These are phyloP conservation scores for Zapornia atra DNA, from an alignment of 2,113 vertebrate genomes.

Conservation along the genomic window DNA sequence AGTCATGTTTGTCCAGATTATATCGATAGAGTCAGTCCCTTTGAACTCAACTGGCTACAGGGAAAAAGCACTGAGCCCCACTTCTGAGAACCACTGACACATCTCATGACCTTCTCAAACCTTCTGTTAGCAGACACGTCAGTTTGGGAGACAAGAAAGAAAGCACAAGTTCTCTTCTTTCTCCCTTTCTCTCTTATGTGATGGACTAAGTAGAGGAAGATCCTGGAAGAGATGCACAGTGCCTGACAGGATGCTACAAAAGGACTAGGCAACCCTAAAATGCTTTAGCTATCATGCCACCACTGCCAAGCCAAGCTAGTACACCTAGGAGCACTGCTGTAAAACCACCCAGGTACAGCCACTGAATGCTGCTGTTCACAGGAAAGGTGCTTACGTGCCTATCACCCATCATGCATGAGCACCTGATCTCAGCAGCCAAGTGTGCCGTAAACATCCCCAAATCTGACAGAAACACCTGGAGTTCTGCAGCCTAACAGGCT, in stretches of 20 bases:
- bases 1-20: neutral
- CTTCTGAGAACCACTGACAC: neutral
- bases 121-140: neutral
- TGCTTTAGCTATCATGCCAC: neutral
- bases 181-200: neutral
- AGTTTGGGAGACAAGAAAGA: neutral
- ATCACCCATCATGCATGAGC: rapidly evolving
- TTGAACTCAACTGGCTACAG: neutral
- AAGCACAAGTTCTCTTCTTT: neutral
- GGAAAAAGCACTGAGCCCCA: neutral
- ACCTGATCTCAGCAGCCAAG: neutral
- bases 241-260: neutral
- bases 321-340: neutral
- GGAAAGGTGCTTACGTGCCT: neutral
- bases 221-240: neutral
- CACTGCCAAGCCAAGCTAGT: neutral
- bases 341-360: neutral
- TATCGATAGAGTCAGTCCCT: neutral
- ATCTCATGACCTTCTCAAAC: neutral
- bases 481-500: neutral
- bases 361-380: neutral
- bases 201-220: neutral
- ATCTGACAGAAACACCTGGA: neutral
- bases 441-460: neutral
- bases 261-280: neutral